Base-by-base conservation (phyloP, 2,113 vertebrate species). In the Hypanus sabinus region DNA sequence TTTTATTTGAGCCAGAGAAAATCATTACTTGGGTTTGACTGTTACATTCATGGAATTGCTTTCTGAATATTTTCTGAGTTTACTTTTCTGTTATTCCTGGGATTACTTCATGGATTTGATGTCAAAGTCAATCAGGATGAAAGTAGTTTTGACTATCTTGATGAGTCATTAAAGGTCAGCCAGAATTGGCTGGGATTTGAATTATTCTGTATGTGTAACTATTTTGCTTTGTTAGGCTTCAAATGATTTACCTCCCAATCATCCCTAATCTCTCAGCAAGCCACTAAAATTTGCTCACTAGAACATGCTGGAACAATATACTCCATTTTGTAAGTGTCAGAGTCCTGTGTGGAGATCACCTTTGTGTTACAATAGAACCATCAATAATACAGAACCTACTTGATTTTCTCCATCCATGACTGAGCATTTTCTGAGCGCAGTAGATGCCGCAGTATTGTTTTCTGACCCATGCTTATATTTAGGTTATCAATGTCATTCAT, bases 401-500 rank as follows among this genome's bases (percentile, higher is more conserved):
- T 93, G 38, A 46, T 73, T 75, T 93, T 36, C 70, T 93, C 36
- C 22, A 93, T 93, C 91, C 70, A 55, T 16, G 91, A 38, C 14
- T 75, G 91, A 55, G 91, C 70, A 75, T 93, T 75, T 93, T 93
- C 91, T 46, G 36, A 93, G 18, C 70, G 70, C 36, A 73, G 24
- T 55, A 55, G 68, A 55, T 75, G 68, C 30, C 91, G 18, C 22
- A 93, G 70, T 11, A 27, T 33, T 73, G 70, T 73, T 93, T 93
- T 93, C 65, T 93, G 91, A 46, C 91, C 91, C 22, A 30, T 46
- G n/a, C 70, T 75, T 93, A 93, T 73, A 36, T 38, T 55, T 11
- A 93, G 68, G 20, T 30, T 73, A 18, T 93, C 91, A 93, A 93
- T 93, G 70, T 93, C 70, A 93, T 38, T 55, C 33, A 16, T 93